phyloP scores from a whole-genome alignment of 2,888 invertebrate genomes.

The Automeris io region DNA sequence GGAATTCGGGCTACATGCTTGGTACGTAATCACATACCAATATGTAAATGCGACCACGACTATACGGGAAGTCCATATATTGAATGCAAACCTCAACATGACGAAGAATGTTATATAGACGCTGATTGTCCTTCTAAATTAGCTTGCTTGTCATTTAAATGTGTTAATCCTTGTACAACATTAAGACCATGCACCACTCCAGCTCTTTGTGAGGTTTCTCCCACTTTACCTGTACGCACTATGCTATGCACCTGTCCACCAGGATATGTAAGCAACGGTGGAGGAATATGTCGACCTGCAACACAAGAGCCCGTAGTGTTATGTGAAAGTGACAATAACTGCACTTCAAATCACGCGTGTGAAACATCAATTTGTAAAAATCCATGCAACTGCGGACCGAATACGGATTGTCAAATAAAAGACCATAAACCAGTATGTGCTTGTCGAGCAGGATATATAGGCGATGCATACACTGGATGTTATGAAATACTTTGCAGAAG shows the following conservation, averaged over 20 bases:
- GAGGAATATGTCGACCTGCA: conserved; percentile 88
- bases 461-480: conserved; percentile 90
- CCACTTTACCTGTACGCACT: conserved; percentile 89
- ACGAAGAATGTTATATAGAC: conserved; percentile 87
- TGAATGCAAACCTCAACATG: conserved; percentile 84
- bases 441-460: conserved; percentile 88
- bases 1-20: conserved; percentile 87
- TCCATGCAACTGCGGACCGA: conserved; percentile 91
- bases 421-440: conserved; percentile 93
- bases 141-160: conserved; percentile 89
- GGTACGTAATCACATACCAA: conserved; percentile 87
- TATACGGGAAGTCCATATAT: conserved; percentile 88
- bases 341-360: conserved; percentile 86
- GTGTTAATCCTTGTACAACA: conserved; percentile 88
- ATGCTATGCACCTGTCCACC: conserved; percentile 94
- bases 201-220: conserved; percentile 87
- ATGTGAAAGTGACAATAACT: conserved; percentile 87
- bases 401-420: conserved; percentile 89
- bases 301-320: conserved; percentile 78
- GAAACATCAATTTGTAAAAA: conserved; percentile 87
- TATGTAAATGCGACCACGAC: conserved; percentile 89
- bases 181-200: conserved; percentile 88
- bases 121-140: conserved; percentile 87
- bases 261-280: conserved; percentile 91
- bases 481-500: conserved; percentile 83